Conservation (phyloP, 2,888 invertebrate species). For the Polydrusus cervinus region DNA sequence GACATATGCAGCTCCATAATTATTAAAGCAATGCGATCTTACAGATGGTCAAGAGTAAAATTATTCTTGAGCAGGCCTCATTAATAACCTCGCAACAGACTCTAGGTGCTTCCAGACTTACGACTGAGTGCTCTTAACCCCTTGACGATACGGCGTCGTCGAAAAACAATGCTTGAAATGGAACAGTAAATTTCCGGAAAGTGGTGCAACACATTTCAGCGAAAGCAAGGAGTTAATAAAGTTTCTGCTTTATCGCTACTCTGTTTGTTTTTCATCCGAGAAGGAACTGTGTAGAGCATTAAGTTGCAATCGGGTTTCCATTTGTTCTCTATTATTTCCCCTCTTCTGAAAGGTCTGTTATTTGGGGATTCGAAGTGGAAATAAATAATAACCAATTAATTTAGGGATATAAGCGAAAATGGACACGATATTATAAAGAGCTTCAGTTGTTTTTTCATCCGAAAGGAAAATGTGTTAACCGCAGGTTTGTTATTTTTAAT, state of each 20-base stretch:
- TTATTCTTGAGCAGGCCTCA: slow-evolving; percentile 17
- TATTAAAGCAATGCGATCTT: slow-evolving; percentile 13
- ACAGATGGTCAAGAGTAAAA: slow-evolving; percentile 12
- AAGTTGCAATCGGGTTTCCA: slow-evolving; percentile 31
- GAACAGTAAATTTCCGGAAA: slow-evolving; percentile 47
- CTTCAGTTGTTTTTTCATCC: background rate
- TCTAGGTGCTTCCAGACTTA: slow-evolving; percentile 37
- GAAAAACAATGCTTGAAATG: slow-evolving; percentile 40
- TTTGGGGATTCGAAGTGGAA: background rate
- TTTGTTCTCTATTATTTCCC: slow-evolving; percentile 26
- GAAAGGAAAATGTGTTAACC: too few relatives aligned
- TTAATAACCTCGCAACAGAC: slow-evolving; percentile 26
- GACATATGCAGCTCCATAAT: background rate
- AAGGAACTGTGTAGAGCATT: slow-evolving; percentile 25
- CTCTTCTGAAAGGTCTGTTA: slow-evolving; percentile 8
- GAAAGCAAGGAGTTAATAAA: slow-evolving; percentile 49
- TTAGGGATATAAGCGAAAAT: background rate
- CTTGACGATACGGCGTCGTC: slow-evolving; percentile 41
- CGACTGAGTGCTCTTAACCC: slow-evolving; percentile 42
- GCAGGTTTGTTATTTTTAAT: background rate
- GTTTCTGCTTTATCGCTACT: slow-evolving; percentile 46
- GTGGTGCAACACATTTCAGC: slow-evolving; percentile 49
- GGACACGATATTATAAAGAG: background rate
- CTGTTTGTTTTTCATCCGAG: slow-evolving; percentile 27
- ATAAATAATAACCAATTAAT: slow-evolving; percentile 9